Conservation (phyloP, 2,888 invertebrate genomes). For the Cancer borealis region DNA sequence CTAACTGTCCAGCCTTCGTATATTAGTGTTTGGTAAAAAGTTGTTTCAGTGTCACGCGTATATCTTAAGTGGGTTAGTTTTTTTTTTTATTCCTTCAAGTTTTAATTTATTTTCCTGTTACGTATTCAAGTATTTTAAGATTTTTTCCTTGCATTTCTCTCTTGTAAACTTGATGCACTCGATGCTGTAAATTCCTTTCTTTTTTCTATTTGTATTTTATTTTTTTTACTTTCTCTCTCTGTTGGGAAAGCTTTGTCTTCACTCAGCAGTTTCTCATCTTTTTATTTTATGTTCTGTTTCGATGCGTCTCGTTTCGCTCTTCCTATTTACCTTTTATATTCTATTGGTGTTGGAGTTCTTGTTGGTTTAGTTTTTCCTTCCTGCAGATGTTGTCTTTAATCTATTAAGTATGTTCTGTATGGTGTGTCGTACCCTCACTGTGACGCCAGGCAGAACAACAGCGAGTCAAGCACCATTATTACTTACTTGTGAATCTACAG, state of each 20-base stretch:
- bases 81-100: neutral
- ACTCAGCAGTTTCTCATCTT: too few relatives aligned
- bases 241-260: neutral
- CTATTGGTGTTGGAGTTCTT: too few relatives aligned
- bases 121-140: neutral
- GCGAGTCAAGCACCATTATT: too few relatives aligned
- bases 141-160: conserved; percentile 9
- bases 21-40: neutral
- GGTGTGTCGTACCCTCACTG: too few relatives aligned
- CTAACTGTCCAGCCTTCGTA: neutral
- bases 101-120: neutral
- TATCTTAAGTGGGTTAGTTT: neutral
- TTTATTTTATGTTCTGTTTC: too few relatives aligned
- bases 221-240: neutral
- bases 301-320: too few relatives aligned
- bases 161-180: neutral
- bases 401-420: too few relatives aligned
- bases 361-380: too few relatives aligned
- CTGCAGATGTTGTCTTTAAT: too few relatives aligned
- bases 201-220: neutral
- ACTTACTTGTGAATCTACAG: too few relatives aligned
- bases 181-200: neutral
- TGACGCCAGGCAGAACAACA: too few relatives aligned
- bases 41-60: conserved; percentile 2
- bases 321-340: too few relatives aligned